Base-by-base conservation (phyloP, 2,797 vertebrate species). In the Coreius guichenoti region DNA sequence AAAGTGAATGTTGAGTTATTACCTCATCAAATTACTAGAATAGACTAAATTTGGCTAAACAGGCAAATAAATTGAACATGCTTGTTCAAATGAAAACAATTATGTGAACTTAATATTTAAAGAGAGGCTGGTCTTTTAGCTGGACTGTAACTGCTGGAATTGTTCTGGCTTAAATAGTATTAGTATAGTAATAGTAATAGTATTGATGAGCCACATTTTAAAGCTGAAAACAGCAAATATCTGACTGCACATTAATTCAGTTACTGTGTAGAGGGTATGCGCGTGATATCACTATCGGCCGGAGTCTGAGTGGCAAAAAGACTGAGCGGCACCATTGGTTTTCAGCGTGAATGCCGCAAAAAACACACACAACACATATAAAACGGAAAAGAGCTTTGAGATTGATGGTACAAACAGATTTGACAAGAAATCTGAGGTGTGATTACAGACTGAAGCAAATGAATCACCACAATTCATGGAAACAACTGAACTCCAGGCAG, bases 11-110 rank as follows among this genome's bases (percentile, higher is more conserved):
- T 36, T 31, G 19, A 58, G 51, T 39, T 43, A 43, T 78, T 36
- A 19, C 23, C 54, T 19, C 8, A 43, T 77, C 8, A 39, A 39
- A 77, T 39, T 26, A 26, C 21, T 26, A 39, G 19, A 56, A n/a
- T 14, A 39, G 11, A 70, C 36, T 3, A n/a, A n/a, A 39, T 1
- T n/a, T n/a, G 31, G 33, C 51, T n/a, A 9, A 56, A 76, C 19
- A 21, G 49, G 29, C 11, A 76, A 33, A 56, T 58, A 76, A 54
- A n/a, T 58, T 36, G 2, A 76, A 76, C 31, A 36, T 36, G 21
- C 21, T 76, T 76, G 21, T 39, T 58, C 21, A 77, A 58, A 76
- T n/a, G 7, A 76, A 58, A 77, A 58, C 23, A 77, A 16, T 54
- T 23, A 54, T 51, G 72, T 31, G 16, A 74, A 23, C 47, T 75